A percentile compares a stretch with the other conserved stretches of the same genome.
These are phyloP conservation scores for Mayetiola destructor DNA, from an alignment of 2,888 invertebrate species.

Conservation along the genomic window DNA sequence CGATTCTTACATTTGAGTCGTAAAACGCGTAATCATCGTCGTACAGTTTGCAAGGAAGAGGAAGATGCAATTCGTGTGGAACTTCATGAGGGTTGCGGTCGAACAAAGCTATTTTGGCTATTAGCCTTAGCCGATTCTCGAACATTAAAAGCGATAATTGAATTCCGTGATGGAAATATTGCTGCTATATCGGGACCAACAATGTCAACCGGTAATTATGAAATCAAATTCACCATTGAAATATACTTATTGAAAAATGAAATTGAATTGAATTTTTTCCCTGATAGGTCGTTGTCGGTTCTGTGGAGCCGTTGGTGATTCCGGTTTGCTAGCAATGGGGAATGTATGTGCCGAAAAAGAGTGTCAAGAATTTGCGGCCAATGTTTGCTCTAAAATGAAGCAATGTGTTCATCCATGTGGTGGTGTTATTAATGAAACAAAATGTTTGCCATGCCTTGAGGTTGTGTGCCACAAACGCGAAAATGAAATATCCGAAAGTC, in stretches of 20 bases:
- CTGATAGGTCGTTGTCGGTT: constrained; percentile 75
- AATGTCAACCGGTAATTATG: constrained; percentile 31
- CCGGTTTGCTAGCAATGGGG: constrained; percentile 76
- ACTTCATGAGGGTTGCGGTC: constrained; percentile 90
- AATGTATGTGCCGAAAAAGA: constrained; percentile 89
- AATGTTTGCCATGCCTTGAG: constrained; percentile 80
- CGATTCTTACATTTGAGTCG: constrained; percentile 85
- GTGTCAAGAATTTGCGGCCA: constrained; percentile 55
- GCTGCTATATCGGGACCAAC: constrained; percentile 36
- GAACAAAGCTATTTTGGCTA: constrained; percentile 92
- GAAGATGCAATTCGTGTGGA: constrained; percentile 93
- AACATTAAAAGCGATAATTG: constrained; percentile 78
- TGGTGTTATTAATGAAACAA: constrained; percentile 72
- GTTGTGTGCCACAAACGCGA: constrained; percentile 52
- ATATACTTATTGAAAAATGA: background rate
- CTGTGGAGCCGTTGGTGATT: constrained; percentile 71
- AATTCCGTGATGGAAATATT: constrained; percentile 65
- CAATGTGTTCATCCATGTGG: constrained; percentile 87
- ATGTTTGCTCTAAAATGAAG: constrained; percentile 68
- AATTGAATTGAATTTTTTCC: background rate
- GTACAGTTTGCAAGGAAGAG: constrained; percentile 76
- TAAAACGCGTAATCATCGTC: constrained; percentile 66
- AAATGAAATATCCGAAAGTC: constrained; percentile 29
- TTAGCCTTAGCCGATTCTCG: constrained; percentile 83
- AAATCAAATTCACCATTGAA: too few relatives aligned